Evolutionary conservation across 2,113 vertebrate species (phyloP), one percentile per base, ranked within the genome.

Genomic region (Hydrolagus affinis): DNA sequence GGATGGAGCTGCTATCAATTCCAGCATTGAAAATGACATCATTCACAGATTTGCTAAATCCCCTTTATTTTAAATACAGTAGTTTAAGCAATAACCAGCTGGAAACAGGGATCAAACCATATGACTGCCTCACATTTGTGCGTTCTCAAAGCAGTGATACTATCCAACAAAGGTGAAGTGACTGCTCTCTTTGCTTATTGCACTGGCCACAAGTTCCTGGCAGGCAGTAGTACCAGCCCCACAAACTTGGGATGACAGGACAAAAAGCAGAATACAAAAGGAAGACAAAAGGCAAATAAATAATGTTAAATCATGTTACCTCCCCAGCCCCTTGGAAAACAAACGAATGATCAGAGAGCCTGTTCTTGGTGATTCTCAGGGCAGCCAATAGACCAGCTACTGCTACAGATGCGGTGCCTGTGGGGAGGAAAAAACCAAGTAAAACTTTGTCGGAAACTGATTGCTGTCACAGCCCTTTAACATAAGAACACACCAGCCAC

Each of bases 261-360:
- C 44, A 44, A 44, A 23, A 71, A 6, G 11, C 30, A 15, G n/a
- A 59, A 3, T 25, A 76, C 57, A 4, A 76, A 57, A 76, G 10
- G 60, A 64, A 66, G 8, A 44, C 4, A 44, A 68, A 30, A 83
- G 8, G 12, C 6, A 77, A 25, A 56, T 14, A 74, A 64, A 25
- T 21, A 83, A 83, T 68, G 90, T 88, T 14, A 74, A 64, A 25
- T 21, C 66, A 64, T 68, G 90, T 88, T 92, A 98, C 98, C 96
- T 98, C 97, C 85, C 98, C 97, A 11, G 98, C 98, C 80, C 98
- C 98, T 89, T 97, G 98, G 91, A 99, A 99, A 88, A 99, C 96
- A 89, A 99, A 97, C 6, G 91, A 97, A 56, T 99, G 96, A 86
- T 98, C 94, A 66, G 93, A 93, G 69, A 99, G 93, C 87, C 92